phyloP scores from a whole-genome alignment of 2,888 invertebrate genomes.

The Tupiocoris notatus region DNA sequence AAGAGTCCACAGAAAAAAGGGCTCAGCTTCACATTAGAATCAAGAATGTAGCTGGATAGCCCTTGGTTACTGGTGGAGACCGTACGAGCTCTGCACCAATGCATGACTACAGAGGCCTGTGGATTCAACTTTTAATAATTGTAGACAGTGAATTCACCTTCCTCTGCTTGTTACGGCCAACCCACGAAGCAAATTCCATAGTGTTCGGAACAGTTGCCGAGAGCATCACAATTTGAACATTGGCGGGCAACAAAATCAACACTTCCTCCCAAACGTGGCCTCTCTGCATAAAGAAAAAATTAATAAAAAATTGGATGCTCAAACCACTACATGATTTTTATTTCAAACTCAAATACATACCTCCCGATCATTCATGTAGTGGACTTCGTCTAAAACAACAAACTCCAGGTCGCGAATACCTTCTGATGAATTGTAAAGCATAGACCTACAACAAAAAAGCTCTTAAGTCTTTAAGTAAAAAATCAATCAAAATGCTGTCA shows the following conservation, averaged over 20 bases:
- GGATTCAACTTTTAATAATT: too few relatives aligned
- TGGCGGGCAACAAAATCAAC: constrained; percentile 88
- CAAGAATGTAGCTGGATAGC: too few relatives aligned
- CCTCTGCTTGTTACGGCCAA: constrained; percentile 79
- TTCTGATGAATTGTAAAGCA: constrained; percentile 78
- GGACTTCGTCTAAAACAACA: constrained; percentile 99
- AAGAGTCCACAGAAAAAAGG: too few relatives aligned
- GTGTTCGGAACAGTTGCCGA: constrained; percentile 99
- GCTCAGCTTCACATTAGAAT: too few relatives aligned
- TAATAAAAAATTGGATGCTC: neutral
- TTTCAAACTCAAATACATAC: constrained; percentile 54
- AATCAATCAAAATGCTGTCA: too few relatives aligned
- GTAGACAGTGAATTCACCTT: too few relatives aligned
- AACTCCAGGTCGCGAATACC: constrained; percentile 94
- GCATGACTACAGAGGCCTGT: too few relatives aligned
- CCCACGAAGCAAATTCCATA: constrained; percentile 92
- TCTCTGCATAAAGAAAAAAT: constrained; percentile 62
- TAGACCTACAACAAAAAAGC: constrained; percentile 53
- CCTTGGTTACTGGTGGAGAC: too few relatives aligned
- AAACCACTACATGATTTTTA: neutral
- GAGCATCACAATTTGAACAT: constrained; percentile 93
- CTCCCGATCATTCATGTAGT: constrained; percentile 96
- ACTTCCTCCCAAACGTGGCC: constrained; percentile 99
- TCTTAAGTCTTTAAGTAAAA: neutral
- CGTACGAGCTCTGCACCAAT: too few relatives aligned